phyloP scores from a whole-genome alignment of 2,797 vertebrate species.

The Mus caroli region DNA sequence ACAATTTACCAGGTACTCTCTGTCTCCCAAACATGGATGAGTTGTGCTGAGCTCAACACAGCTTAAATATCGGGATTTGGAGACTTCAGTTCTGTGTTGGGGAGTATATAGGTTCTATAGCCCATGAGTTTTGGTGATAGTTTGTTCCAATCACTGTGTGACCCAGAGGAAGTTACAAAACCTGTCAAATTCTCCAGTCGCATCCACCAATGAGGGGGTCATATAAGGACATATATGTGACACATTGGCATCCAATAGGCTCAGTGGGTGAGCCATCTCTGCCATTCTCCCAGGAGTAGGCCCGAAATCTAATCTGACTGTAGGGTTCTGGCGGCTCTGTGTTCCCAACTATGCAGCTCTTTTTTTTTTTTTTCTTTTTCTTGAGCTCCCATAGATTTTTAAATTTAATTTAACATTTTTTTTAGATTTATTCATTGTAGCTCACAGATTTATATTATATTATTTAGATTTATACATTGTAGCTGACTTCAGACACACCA shows the following conservation, averaged over 20 bases:
- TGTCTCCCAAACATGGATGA: not conserved
- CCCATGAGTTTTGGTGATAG: not conserved
- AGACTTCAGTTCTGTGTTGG: not conserved
- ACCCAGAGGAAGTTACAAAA: constrained; percentile 38
- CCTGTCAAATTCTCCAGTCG: constrained; percentile 18
- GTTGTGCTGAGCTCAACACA: not conserved
- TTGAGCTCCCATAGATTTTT: not conserved
- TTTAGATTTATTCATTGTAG: too few species aligned
- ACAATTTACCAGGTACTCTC: not conserved
- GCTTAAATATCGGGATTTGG: constrained; percentile 13
- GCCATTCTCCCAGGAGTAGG: not conserved
- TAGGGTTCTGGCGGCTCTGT: not conserved
- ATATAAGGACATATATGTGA: constrained; percentile 60
- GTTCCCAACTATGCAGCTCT: not conserved
- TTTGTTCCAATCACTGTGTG: not conserved
- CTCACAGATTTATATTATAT: too few species aligned
- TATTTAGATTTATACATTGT: too few species aligned
- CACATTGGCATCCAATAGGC: not conserved
- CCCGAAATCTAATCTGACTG: constrained; percentile 35
- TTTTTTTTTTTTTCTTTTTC: too few species aligned
- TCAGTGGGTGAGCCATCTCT: not conserved
- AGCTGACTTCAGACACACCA: too few species aligned
- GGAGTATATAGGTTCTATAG: constrained; percentile 1
- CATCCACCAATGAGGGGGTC: constrained; percentile 27
- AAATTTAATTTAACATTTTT: too few species aligned